Evolutionary conservation across 2,888 invertebrate species (phyloP), one percentile per base, ranked within the genome.

Genomic region (Rhorus exstirpatorius): DNA sequence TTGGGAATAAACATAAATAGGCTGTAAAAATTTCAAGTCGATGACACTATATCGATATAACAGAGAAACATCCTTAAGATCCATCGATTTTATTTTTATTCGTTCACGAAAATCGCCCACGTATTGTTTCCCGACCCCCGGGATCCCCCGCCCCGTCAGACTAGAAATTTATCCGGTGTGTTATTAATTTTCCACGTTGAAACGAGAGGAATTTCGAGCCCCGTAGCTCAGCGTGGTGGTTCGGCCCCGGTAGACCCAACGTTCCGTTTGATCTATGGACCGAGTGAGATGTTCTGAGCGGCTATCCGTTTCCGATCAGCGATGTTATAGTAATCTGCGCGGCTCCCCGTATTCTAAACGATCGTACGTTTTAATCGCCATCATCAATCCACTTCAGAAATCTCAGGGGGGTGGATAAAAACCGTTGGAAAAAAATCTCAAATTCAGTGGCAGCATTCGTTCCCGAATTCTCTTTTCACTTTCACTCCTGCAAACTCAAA

Each of bases 231-330:
- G 81, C 77, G 81, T 80, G 81, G 68, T 60, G 55, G 63, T 77
- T 63, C 44, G 46, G 58, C 19, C 60, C n/a, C 68, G 46, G 74
- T 53, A 31, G 60, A 63, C 65, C 60, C 31, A 53, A 53, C 49
- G 58, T 55, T 76, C 53, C 86, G 85, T 83, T 85, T 92, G 91
- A 92, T 92, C 91, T 92, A 92, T 91, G 87, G 89, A 46, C 84
- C 90, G 89, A 92, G 92, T 92, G 92, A 92, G 91, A 92, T 90
- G 91, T 92, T 92, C 90, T 90, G 92, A 92, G 84, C 86, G 90
- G 89, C 89, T 88, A 92, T 92, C 90, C 87, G 89, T 92, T 89
- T 88, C 88, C 90, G 89, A 91, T 31, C 55, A 26, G 12, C 8
- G 51, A 51, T 10, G 19, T 84, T 85, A 46, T 85, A 46, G 17